phyloP scores from a whole-genome alignment of 1,140 invertebrate species.

The Drosophila jambulina region DNA sequence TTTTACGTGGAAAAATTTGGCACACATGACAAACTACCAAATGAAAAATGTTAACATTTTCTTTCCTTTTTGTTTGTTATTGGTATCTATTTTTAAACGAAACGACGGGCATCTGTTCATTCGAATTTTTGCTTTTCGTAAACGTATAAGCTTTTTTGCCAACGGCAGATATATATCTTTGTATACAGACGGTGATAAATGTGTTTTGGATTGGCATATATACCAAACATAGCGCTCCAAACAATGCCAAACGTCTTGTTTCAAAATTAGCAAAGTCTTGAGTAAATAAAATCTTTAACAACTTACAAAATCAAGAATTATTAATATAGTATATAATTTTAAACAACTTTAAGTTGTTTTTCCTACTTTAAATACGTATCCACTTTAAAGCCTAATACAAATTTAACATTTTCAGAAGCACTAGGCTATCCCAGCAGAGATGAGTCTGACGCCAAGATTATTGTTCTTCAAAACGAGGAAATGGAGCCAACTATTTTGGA shows the following conservation, averaged over 20 bases:
- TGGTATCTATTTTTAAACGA: conserved; percentile 55
- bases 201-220: conserved; percentile 37
- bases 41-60: conserved; percentile 33
- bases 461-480: conserved; percentile 60
- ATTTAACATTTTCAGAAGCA: conserved; percentile 15
- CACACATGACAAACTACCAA: conserved; percentile 39
- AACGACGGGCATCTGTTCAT: conserved; percentile 42
- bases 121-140: conserved; percentile 42
- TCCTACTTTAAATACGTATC: not conserved
- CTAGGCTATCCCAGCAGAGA: conserved; percentile 39
- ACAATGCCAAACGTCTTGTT: not conserved
- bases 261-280: not conserved
- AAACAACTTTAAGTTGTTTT: not conserved
- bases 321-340: too few species aligned
- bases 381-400: too few species aligned
- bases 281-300: too few species aligned
- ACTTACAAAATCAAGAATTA: too few species aligned
- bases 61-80: conserved; percentile 47
- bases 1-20: conserved; percentile 21
- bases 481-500: conserved; percentile 70
- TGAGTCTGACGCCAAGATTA: conserved; percentile 52
- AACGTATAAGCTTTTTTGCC: conserved; percentile 42
- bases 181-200: conserved; percentile 11
- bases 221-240: conserved; percentile 20
- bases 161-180: conserved; percentile 21